Evolutionary conservation across 2,797 vertebrate species (phyloP).

Genomic region (Schizothorax lantsangensis): DNA sequence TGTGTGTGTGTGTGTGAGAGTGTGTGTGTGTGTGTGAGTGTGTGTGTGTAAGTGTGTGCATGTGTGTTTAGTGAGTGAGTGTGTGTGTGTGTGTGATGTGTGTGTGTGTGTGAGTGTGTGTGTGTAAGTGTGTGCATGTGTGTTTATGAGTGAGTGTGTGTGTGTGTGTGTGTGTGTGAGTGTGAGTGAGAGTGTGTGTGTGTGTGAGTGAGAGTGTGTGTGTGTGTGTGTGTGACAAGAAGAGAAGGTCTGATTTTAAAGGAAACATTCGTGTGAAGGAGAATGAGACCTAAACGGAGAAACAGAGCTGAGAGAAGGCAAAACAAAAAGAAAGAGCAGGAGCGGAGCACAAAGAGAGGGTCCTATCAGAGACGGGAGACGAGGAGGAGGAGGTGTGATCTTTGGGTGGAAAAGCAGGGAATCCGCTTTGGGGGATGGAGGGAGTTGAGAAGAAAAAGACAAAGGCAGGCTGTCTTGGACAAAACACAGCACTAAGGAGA

Average conservation of each 20-base stretch:
- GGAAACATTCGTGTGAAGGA: neutral
- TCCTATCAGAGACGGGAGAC: slow-evolving; percentile 40
- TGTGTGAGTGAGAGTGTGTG: neutral
- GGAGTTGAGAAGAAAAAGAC: slow-evolving; percentile 23
- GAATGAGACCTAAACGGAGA: slow-evolving; percentile 11
- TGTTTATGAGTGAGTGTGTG: too few relatives aligned
- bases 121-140: too few relatives aligned
- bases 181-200: neutral
- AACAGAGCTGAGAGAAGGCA: slow-evolving; percentile 61
- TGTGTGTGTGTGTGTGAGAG: neutral
- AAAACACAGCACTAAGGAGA: slow-evolving; percentile 26
- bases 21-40: neutral
- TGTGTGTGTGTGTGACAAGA: neutral
- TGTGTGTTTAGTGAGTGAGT: too few relatives aligned
- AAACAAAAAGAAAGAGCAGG: slow-evolving; percentile 39
- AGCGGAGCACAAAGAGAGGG: slow-evolving; percentile 36
- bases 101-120: too few relatives aligned
- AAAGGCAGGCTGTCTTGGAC: slow-evolving; percentile 37
- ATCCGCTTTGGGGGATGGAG: slow-evolving; percentile 69
- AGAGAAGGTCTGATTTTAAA: slow-evolving; percentile 25
- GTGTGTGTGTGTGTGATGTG: too few relatives aligned
- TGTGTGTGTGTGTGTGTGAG: too few relatives aligned
- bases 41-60: neutral
- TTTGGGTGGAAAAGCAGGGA: slow-evolving; percentile 64
- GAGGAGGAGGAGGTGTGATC: slow-evolving; percentile 66